Evolutionary conservation across 2,113 vertebrate species (phyloP), one percentile per base, ranked within the genome.

Genomic region (Numida meleagris): DNA sequence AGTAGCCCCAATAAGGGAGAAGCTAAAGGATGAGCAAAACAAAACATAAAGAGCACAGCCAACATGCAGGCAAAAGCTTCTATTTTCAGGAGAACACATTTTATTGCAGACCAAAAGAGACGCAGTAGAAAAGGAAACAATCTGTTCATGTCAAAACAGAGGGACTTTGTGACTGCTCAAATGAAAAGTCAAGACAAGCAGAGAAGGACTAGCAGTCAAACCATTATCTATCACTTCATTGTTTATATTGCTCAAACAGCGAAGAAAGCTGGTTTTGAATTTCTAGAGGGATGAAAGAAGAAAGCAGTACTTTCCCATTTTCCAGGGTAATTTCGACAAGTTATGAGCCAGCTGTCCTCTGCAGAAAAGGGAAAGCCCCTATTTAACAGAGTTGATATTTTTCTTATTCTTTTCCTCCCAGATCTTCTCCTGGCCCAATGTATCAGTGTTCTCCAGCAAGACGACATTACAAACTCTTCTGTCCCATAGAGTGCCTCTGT

Each of bases 11-110:
- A 3, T 14, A 66, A 77, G 40, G 62, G 33, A 51, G 65, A 48
- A 86, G 58, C 42, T 77, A 89, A 80, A 93, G 9, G 76, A 90
- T 50, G 65, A 94, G 38, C 62, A 79, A 84, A 50, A 73, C 58
- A 73, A 90, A 93, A 91, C 18, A 57, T 1, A 70, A 46, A 88
- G n/a, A 84, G 51, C 4, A 1, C 42, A 73, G 77, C 61, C 90
- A 92, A 48, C 18, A 33, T 24, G 46, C 42, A 90, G 67, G 87
- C 31, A 94, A 73, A 88, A 43, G 29, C 58, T 96, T 90, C 83
- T 92, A 3, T 94, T 93, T 90, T 94, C 70, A 95, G 77, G 84
- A 71, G 67, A 55, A 90, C n/a, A 73, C 58, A 82, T 83, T 85
- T 78, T 72, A 86, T 74, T 29, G 43, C 66, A 82, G 88, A 86